phyloP scores from a whole-genome alignment of 2,797 vertebrate species.

The Tapera naevia region DNA sequence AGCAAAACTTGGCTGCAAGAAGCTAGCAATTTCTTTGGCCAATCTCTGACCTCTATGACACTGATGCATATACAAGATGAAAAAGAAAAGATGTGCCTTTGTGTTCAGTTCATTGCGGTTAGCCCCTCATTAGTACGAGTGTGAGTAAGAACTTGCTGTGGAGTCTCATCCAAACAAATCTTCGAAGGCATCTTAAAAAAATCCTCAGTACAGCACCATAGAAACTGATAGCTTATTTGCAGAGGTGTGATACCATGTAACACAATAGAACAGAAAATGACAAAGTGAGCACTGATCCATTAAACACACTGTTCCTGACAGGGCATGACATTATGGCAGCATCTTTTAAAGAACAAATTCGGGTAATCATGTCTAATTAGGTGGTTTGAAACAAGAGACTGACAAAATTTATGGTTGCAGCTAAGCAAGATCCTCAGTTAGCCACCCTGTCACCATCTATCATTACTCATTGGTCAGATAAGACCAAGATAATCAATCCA shows the following conservation, averaged over 20 bases:
- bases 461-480: background rate
- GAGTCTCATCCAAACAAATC: background rate
- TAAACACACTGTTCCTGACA: background rate
- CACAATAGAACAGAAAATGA: background rate
- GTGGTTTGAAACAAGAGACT: background rate
- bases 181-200: background rate
- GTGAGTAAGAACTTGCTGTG: background rate
- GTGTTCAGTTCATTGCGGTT: background rate
- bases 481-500: background rate
- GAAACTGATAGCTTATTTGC: background rate
- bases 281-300: background rate
- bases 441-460: background rate
- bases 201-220: background rate
- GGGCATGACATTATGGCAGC: background rate
- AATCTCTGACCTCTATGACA: background rate
- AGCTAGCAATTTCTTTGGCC: background rate
- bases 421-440: background rate
- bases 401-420: background rate
- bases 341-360: constrained; percentile 8
- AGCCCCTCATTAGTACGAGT: background rate
- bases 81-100: background rate
- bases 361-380: constrained; percentile 10
- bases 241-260: background rate
- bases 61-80: background rate
- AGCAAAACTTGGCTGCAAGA: background rate